phyloP scores from a whole-genome alignment of 2,797 vertebrate species.

The Thalassophryne amazonica region DNA sequence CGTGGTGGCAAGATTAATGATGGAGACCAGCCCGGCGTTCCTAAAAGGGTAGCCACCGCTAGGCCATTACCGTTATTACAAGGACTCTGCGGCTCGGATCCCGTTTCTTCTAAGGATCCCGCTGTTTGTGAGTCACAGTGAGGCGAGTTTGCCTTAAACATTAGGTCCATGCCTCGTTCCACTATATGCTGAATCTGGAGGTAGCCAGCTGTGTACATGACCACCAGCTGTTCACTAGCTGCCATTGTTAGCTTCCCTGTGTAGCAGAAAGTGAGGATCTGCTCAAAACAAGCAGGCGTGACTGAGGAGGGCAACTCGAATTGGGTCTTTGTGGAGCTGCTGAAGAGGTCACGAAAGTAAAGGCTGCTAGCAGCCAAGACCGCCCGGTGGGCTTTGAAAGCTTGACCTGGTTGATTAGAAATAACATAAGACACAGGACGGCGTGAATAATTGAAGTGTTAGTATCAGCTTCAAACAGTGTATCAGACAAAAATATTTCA shows the following conservation, averaged over 20 bases:
- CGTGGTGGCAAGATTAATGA: conserved; percentile 81
- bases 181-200: conserved; percentile 99
- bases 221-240: conserved; percentile 97
- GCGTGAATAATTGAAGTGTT: too few species aligned
- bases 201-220: conserved; percentile 99
- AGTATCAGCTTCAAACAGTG: too few species aligned
- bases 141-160: conserved; percentile 99
- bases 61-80: conserved; percentile 77
- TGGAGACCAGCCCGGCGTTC: conserved; percentile 82
- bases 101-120: conserved; percentile 86
- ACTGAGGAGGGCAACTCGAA: conserved; percentile 97
- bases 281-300: conserved; percentile 96
- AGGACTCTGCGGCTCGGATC: conserved; percentile 94
- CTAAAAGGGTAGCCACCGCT: conserved; percentile 66
- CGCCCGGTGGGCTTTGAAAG: conserved; percentile 96
- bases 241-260: conserved; percentile 98
- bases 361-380: conserved; percentile 98
- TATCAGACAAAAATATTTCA: too few species aligned
- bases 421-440: conserved; percentile 11
- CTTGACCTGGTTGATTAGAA: conserved; percentile 77
- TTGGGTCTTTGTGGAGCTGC: conserved; percentile 92
- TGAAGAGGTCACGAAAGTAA: conserved; percentile 97
- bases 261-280: conserved; percentile 98
- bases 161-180: conserved; percentile 95
- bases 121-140: conserved; percentile 98